Conservation (phyloP, 2,888 invertebrate genomes). For the Stenoptilia bipunctidactyla region DNA sequence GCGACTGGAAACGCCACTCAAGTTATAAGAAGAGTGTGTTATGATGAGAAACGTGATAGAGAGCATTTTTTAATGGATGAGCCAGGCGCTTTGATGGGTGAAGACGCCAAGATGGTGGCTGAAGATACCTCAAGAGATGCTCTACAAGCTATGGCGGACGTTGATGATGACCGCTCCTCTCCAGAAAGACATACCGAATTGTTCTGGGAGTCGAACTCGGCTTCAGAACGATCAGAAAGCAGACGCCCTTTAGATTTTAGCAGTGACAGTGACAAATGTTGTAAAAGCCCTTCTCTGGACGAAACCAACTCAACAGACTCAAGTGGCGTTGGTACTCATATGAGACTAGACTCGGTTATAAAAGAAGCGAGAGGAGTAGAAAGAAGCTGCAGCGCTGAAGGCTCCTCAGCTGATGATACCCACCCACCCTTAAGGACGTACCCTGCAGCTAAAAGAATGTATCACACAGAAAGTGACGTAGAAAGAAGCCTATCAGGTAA, state of each 20-base stretch:
- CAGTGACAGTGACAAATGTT: constrained; percentile 62
- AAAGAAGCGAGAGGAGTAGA: constrained; percentile 46
- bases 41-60: constrained; percentile 32
- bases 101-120: constrained; percentile 41
- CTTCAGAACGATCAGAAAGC: constrained; percentile 44
- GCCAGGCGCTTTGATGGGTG: constrained; percentile 36
- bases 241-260: constrained; percentile 47
- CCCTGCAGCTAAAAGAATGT: constrained; percentile 35
- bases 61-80: constrained; percentile 41
- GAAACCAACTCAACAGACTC: constrained; percentile 57
- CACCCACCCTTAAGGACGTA: constrained; percentile 52
- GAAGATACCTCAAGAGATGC: constrained; percentile 44
- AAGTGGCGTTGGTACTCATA: constrained; percentile 41
- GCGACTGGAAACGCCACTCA: constrained; percentile 49
- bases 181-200: constrained; percentile 51
- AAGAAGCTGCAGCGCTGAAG: constrained; percentile 36
- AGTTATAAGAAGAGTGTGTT: constrained; percentile 53
- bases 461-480: constrained; percentile 30
- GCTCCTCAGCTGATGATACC: constrained; percentile 39
- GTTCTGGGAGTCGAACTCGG: constrained; percentile 59
- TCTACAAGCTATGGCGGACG: constrained; percentile 33
- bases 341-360: constrained; percentile 59
- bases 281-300: constrained; percentile 54
- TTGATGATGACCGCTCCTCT: constrained; percentile 34
- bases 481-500: constrained; percentile 56